Evolutionary conservation across 2,888 invertebrate genomes (phyloP).

Genomic region (Beris chalybata): DNA sequence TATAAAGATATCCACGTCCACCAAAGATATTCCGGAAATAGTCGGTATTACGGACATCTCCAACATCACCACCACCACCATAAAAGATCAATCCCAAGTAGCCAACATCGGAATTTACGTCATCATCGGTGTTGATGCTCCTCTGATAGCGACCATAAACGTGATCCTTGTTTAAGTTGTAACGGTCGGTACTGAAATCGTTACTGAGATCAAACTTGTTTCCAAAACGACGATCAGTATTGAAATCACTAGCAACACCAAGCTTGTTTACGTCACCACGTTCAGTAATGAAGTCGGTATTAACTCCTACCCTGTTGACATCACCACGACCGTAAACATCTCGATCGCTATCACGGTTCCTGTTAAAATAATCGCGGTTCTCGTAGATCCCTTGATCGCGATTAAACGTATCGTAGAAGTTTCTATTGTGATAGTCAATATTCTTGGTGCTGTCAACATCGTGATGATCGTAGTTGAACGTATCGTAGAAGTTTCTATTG

Average conservation of each 20-base stretch:
- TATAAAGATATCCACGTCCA: not conserved
- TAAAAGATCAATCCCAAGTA: not conserved
- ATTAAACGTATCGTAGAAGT: not conserved
- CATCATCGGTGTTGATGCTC: not conserved
- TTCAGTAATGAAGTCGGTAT: not conserved
- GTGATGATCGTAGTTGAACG: not conserved
- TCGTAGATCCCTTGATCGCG: not conserved
- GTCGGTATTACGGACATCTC: too few relatives aligned
- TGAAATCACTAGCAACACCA: not conserved
- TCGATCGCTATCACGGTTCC: not conserved
- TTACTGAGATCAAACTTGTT: not conserved
- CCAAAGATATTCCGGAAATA: too few relatives aligned
- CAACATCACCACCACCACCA: not conserved
- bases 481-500: not conserved
- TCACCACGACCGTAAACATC: conserved; percentile 10
- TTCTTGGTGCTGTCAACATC: conserved; percentile 3
- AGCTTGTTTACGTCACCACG: not conserved
- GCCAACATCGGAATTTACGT: not conserved
- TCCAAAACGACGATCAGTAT: not conserved
- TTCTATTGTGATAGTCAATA: conserved; percentile 14
- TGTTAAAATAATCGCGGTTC: not conserved
- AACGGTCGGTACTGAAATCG: not conserved
- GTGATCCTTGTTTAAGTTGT: not conserved
- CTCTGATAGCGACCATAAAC: not conserved
- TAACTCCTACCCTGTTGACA: not conserved